Evolutionary conservation across 2,888 invertebrate species (phyloP).

Genomic region (Eristalis intricaria): DNA sequence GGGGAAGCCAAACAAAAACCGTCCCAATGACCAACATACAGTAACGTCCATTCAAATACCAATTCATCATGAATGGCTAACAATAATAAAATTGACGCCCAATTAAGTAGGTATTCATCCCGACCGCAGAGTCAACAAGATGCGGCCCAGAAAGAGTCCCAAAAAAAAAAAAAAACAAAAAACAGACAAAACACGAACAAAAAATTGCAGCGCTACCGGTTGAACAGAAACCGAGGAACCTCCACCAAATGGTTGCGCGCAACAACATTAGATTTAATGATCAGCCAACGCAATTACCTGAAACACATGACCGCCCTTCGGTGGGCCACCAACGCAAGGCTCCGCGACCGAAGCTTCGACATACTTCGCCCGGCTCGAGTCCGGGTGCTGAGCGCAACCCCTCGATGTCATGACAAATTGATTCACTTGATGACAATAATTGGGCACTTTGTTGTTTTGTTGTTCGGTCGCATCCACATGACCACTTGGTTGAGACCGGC

Average conservation of each 20-base stretch:
- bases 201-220: constrained; percentile 31
- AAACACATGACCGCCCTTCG: constrained; percentile 66
- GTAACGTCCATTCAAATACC: constrained; percentile 35
- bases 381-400: constrained; percentile 36
- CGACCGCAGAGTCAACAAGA: constrained; percentile 39
- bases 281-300: constrained; percentile 60
- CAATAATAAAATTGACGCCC: constrained; percentile 58
- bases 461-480: constrained; percentile 54
- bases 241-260: constrained; percentile 51
- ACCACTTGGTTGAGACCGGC: constrained; percentile 7
- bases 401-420: constrained; percentile 72
- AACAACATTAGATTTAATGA: constrained; percentile 68
- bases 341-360: constrained; percentile 1
- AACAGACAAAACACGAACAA: constrained; percentile 19
- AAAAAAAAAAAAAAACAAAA: constrained; percentile 29
- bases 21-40: constrained; percentile 46
- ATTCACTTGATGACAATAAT: constrained; percentile 71
- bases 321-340: constrained; percentile 35
- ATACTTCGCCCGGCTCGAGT: not conserved
- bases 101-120: constrained; percentile 44
- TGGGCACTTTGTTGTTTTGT: constrained; percentile 65
- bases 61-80: constrained; percentile 39
- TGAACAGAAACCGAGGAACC: constrained; percentile 36
- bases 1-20: not conserved
- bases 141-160: constrained; percentile 25